phyloP scores from a whole-genome alignment of 2,888 invertebrate genomes.

The Crossocerus cetratus region DNA sequence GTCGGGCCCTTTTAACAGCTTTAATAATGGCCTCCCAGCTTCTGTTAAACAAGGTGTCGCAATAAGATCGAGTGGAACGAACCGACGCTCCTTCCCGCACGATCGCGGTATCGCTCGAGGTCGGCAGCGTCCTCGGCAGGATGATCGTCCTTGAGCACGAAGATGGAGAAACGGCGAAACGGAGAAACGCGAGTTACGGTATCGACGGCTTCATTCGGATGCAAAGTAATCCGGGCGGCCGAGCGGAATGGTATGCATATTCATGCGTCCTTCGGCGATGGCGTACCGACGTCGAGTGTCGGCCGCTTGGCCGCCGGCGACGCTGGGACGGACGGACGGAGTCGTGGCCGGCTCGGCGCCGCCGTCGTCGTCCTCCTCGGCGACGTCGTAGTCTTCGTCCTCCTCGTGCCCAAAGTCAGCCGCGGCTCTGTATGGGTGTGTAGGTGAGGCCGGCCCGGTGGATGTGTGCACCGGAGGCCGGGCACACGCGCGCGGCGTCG shows the following conservation, averaged over 20 bases:
- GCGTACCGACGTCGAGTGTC: slow-evolving; percentile 75
- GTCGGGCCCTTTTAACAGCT: too few relatives aligned
- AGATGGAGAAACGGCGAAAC: slow-evolving; percentile 11
- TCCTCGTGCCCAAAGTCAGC: slow-evolving; percentile 46
- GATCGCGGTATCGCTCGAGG: too few relatives aligned
- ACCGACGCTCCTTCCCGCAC: too few relatives aligned
- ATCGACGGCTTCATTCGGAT: slow-evolving; percentile 34
- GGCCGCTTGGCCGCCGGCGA: slow-evolving; percentile 59
- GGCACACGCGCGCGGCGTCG: slow-evolving; percentile 46
- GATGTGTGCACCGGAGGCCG: too few relatives aligned
- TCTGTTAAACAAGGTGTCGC: too few relatives aligned
- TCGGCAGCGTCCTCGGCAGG: too few relatives aligned
- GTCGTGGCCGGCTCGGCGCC: slow-evolving; percentile 24
- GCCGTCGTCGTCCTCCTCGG: slow-evolving; percentile 56
- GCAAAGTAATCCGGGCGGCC: slow-evolving; percentile 27
- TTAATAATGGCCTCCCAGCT: too few relatives aligned
- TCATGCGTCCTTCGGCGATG: slow-evolving; percentile 74
- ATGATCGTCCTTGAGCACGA: not conserved
- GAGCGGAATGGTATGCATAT: slow-evolving; percentile 53
- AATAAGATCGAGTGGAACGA: too few relatives aligned
- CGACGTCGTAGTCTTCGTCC: slow-evolving; percentile 42
- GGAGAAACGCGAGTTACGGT: slow-evolving; percentile 7
- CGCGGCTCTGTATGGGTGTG: not conserved
- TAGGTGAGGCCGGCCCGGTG: too few relatives aligned
- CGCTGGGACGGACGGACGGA: not conserved